phyloP scores from a whole-genome alignment of 2,113 vertebrate genomes.

The Hemiscyllium ocellatum region DNA sequence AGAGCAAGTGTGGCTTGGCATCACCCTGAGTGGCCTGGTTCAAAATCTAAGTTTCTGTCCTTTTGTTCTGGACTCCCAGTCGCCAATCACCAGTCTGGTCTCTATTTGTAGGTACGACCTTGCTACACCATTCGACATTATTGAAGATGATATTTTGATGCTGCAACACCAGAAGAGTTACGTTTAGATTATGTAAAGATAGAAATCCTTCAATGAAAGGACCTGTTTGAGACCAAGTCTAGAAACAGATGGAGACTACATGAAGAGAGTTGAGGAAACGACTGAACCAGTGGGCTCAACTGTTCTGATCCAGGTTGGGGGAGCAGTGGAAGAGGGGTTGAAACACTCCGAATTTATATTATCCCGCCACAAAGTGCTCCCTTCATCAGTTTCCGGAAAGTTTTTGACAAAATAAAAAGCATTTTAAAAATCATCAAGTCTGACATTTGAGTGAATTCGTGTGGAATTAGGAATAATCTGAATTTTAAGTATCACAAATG shows the following conservation, averaged over 20 bases:
- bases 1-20: too few species aligned
- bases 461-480: background rate
- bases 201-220: background rate
- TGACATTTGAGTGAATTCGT: too few species aligned
- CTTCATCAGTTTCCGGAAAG: conserved; percentile 47
- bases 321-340: background rate
- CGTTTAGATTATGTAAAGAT: background rate
- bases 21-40: too few species aligned
- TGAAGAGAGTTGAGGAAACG: conserved; percentile 66
- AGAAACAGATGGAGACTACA: conserved; percentile 43
- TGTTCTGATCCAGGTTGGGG: conserved; percentile 56
- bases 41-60: background rate
- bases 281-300: conserved; percentile 55
- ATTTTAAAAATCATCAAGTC: background rate
- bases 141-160: conserved; percentile 55
- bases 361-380: conserved; percentile 54
- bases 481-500: conserved; percentile 25
- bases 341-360: conserved; percentile 51
- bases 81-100: background rate
- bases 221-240: background rate
- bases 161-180: conserved; percentile 43
- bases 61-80: background rate
- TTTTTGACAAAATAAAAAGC: background rate
- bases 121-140: conserved; percentile 51
- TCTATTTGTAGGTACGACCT: conserved; percentile 57